phyloP scores from a whole-genome alignment of 2,888 invertebrate genomes.

The Oscheius sp. region DNA sequence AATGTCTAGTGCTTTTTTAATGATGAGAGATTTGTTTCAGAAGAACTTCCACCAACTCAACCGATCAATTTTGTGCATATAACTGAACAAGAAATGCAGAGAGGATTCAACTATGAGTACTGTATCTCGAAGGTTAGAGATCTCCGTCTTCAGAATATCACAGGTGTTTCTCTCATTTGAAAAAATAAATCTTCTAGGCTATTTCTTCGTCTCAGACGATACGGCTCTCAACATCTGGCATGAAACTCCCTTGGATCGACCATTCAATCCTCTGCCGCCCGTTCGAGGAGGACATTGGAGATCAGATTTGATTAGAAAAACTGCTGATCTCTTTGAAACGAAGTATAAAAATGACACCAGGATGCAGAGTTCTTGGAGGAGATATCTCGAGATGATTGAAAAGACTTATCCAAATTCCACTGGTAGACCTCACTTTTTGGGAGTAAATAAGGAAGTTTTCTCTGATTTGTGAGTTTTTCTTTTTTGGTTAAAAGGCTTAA shows the following conservation, averaged over 20 bases:
- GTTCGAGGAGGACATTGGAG: too few species aligned
- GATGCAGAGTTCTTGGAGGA: not conserved
- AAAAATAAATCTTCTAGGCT: too few species aligned
- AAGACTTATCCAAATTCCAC: not conserved
- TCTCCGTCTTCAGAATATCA: not conserved
- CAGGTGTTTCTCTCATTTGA: not conserved
- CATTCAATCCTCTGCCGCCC: too few species aligned
- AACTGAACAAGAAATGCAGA: not conserved
- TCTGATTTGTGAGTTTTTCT: not conserved
- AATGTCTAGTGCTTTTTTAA: too few species aligned
- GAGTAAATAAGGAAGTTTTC: not conserved
- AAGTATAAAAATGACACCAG: not conserved
- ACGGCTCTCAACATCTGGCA: not conserved
- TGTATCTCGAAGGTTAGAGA: not conserved
- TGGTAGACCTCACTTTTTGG: not conserved
- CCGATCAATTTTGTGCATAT: not conserved
- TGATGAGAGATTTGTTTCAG: not conserved
- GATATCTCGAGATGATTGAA: not conserved
- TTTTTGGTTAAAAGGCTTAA: not conserved
- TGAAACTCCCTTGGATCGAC: too few species aligned
- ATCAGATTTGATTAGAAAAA: not conserved
- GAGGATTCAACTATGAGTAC: not conserved
- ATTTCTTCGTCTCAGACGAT: not conserved
- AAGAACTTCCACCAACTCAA: not conserved
- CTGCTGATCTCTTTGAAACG: not conserved